A percentile compares a stretch with the other conserved stretches of the same genome.
phyloP scores from a whole-genome alignment of 2,888 invertebrate species.

The Nemurella pictetii region DNA sequence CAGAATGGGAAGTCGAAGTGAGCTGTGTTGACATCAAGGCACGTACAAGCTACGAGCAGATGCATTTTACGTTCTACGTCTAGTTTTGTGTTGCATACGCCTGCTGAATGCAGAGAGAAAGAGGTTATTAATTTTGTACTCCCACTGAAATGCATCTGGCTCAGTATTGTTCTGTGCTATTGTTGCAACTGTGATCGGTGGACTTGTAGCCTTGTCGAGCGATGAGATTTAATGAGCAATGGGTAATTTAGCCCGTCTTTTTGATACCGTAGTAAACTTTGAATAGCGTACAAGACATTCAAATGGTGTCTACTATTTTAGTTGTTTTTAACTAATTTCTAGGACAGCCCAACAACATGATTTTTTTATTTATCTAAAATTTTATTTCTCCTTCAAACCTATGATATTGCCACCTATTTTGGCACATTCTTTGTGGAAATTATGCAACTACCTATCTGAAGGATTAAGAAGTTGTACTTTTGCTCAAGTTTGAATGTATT shows the following conservation, averaged over 20 bases:
- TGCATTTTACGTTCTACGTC: too few relatives aligned
- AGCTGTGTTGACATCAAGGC: background rate
- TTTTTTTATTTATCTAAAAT: background rate
- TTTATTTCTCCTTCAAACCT: background rate
- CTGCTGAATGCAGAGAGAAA: background rate
- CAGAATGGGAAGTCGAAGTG: background rate
- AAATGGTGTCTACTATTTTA: background rate
- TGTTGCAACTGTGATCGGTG: background rate
- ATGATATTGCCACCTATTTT: background rate
- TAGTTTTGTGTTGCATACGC: too few relatives aligned
- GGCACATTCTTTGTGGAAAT: background rate
- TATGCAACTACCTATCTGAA: background rate
- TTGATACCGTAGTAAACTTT: background rate
- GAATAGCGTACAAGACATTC: background rate
- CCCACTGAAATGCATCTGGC: background rate
- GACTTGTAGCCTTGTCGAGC: background rate
- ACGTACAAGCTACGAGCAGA: too few relatives aligned
- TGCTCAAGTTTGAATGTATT: background rate
- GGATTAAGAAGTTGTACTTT: background rate
- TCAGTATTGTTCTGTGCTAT: background rate
- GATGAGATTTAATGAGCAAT: background rate
- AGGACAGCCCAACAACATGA: background rate
- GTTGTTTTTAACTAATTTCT: background rate
- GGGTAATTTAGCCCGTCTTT: background rate
- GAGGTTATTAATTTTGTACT: background rate